phyloP scores from a whole-genome alignment of 2,797 vertebrate genomes.

The Poeciliopsis paucimaculata region DNA sequence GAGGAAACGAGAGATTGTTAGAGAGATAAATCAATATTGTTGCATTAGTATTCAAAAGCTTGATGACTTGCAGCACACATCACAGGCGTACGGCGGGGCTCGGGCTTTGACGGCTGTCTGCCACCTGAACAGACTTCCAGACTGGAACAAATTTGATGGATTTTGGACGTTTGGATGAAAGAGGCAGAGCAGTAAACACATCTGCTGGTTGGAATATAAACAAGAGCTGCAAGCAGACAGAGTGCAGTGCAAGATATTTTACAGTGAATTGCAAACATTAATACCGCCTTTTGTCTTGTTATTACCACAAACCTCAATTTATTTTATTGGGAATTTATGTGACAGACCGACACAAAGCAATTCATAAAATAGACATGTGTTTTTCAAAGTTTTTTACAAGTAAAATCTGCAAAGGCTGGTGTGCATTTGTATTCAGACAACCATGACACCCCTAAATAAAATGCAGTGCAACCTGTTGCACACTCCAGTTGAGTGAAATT shows the following conservation, averaged over 20 bases:
- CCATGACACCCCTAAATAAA: background rate
- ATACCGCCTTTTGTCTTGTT: background rate
- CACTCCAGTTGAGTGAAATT: background rate
- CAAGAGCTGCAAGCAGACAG: slow-evolving; percentile 13
- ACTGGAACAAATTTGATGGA: slow-evolving; percentile 50
- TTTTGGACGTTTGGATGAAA: slow-evolving; percentile 30
- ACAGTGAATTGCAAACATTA: background rate
- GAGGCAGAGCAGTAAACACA: slow-evolving; percentile 20
- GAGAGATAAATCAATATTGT: slow-evolving; percentile 75
- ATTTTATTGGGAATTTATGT: background rate
- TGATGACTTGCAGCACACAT: slow-evolving; percentile 71
- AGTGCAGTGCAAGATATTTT: background rate
- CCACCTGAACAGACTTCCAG: slow-evolving; percentile 39
- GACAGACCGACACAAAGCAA: background rate
- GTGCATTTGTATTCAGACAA: background rate
- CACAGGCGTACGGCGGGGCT: slow-evolving; percentile 46
- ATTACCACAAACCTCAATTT: background rate
- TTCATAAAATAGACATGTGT: background rate
- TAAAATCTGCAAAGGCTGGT: background rate
- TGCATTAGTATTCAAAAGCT: slow-evolving; percentile 81
- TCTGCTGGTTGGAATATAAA: slow-evolving; percentile 12
- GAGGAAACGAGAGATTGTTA: slow-evolving; percentile 75
- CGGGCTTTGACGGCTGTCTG: slow-evolving; percentile 53
- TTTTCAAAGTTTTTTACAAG: background rate
- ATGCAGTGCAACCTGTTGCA: no score